A percentile compares a stretch with the other conserved stretches of the same genome.
These are phyloP conservation scores for Caradrina clavipalpis DNA, from an alignment of 2,888 invertebrate genomes.

Conservation along the genomic window DNA sequence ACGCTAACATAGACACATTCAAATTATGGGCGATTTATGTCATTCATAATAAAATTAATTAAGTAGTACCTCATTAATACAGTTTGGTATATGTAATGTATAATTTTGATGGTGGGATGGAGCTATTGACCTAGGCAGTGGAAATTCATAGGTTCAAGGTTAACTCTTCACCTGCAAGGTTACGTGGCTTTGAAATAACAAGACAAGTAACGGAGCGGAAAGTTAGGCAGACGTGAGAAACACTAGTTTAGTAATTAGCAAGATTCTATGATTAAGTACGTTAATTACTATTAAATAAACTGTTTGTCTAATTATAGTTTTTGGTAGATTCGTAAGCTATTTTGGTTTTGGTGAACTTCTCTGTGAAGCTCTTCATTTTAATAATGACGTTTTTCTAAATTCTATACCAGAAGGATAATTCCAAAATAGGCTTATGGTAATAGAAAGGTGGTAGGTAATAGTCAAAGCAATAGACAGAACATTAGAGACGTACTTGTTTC, in stretches of 20 bases:
- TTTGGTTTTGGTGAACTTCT: not conserved
- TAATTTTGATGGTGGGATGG: conserved; percentile 43
- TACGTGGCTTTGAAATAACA: conserved; percentile 58
- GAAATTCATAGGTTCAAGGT: conserved; percentile 76
- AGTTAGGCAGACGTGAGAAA: not conserved
- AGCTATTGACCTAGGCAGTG: conserved; percentile 73
- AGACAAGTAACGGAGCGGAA: conserved; percentile 29
- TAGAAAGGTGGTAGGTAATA: not conserved
- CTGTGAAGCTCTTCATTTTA: not conserved
- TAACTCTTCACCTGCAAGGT: conserved; percentile 70
- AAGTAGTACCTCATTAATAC: conserved; percentile 37
- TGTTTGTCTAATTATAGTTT: not conserved
- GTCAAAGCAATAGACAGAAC: conserved; percentile 10
- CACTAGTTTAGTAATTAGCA: conserved; percentile 3
- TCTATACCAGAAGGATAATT: not conserved
- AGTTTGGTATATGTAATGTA: conserved; percentile 29
- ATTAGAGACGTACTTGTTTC: not conserved
- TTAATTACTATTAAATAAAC: not conserved
- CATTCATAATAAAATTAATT: conserved; percentile 35
- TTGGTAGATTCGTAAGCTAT: not conserved
- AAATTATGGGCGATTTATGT: conserved; percentile 36
- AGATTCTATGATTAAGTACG: not conserved
- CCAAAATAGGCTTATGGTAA: not conserved
- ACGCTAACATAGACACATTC: conserved; percentile 18
- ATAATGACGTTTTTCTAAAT: not conserved